A percentile compares a stretch with the other conserved stretches of the same genome.
These are phyloP conservation scores for Julus scanicus DNA, from an alignment of 2,888 invertebrate species.

Conservation along the genomic window DNA sequence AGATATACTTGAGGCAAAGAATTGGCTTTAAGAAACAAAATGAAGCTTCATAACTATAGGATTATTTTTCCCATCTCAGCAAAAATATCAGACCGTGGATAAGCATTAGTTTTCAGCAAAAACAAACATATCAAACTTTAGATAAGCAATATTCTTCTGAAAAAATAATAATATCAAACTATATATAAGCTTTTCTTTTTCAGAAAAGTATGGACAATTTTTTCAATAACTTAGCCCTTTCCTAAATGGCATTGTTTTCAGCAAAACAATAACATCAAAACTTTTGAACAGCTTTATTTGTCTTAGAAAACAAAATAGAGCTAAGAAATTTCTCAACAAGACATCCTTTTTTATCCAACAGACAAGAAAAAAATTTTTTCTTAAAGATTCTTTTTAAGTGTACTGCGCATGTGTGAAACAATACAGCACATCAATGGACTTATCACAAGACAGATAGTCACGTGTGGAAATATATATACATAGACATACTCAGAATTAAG, in stretches of 20 bases:
- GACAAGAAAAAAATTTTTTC: background rate
- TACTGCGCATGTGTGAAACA: too few species aligned
- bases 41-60: background rate
- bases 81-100: too few species aligned
- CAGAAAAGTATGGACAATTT: background rate
- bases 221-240: background rate
- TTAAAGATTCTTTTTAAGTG: background rate
- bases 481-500: too few species aligned
- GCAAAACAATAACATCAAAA: background rate
- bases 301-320: background rate
- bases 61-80: too few species aligned
- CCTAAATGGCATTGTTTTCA: background rate
- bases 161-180: background rate
- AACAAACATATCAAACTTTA: too few species aligned
- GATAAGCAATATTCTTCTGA: background rate
- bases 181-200: background rate
- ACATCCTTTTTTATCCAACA: too few species aligned
- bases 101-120: too few species aligned
- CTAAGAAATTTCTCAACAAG: background rate
- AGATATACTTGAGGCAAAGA: background rate
- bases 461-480: too few species aligned
- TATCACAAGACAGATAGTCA: too few species aligned
- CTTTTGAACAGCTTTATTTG: background rate
- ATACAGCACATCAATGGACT: too few species aligned
- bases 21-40: conserved; percentile 29